These are phyloP conservation scores for Mobula hypostoma DNA, from an alignment of 2,113 vertebrate genomes.

Conservation along the genomic window DNA sequence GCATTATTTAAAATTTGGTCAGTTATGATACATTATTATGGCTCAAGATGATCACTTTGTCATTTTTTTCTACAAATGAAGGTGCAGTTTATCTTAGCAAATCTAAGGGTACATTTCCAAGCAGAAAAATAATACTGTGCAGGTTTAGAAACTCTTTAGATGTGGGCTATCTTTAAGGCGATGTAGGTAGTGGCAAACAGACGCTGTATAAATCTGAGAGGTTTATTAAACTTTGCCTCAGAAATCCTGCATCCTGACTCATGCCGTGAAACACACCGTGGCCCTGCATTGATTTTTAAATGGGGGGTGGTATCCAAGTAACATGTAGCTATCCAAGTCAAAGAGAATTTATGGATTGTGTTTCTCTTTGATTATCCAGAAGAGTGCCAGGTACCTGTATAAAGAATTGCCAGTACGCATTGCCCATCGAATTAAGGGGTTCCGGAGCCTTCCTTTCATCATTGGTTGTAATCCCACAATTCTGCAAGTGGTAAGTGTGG, in stretches of 20 bases:
- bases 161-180: neutral
- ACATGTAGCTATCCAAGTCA: neutral
- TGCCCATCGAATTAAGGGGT: conserved; percentile 36
- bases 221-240: neutral
- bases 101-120: neutral
- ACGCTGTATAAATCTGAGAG: neutral
- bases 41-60: neutral
- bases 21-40: neutral
- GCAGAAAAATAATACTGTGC: neutral
- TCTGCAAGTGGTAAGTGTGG: conserved; percentile 34
- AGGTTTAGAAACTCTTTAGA: neutral
- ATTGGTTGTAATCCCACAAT: conserved; percentile 38
- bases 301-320: neutral
- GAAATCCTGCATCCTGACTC: too few relatives aligned
- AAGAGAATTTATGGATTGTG: neutral
- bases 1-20: neutral
- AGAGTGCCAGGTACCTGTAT: conserved; percentile 33
- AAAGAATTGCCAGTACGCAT: conserved; percentile 38
- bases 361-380: conserved; percentile 19
- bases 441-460: conserved; percentile 38
- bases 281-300: too few relatives aligned
- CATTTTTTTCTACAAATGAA: neutral
- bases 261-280: too few relatives aligned
- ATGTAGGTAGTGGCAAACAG: neutral
- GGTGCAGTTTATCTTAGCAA: neutral